Evolutionary conservation across 2,797 vertebrate species (phyloP).

Genomic region (Melanogrammus aeglefinus): DNA sequence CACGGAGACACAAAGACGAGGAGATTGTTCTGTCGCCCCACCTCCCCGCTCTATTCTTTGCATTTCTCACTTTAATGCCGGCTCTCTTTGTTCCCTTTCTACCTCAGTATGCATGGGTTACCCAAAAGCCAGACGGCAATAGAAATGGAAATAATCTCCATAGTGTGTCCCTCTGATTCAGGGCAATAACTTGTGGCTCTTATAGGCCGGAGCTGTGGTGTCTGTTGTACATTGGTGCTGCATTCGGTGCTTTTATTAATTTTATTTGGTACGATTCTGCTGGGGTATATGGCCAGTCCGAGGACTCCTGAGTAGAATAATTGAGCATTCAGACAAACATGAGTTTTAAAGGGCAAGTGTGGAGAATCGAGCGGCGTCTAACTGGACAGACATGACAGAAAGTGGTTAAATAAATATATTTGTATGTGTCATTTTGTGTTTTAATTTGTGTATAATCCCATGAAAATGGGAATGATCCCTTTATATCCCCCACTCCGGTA

Average conservation of each 20-base stretch:
- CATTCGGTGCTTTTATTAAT: conserved; percentile 17
- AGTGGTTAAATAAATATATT: too few species aligned
- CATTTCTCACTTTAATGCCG: conserved; percentile 75
- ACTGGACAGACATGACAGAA: too few species aligned
- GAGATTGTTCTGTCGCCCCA: conserved; percentile 51
- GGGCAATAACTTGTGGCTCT: conserved; percentile 58
- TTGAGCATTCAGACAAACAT: too few species aligned
- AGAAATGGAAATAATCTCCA: conserved; percentile 67
- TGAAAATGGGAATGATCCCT: too few species aligned
- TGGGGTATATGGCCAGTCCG: conserved; percentile 19
- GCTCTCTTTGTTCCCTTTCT: conserved; percentile 60
- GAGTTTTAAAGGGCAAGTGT: too few species aligned
- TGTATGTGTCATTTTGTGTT: too few species aligned
- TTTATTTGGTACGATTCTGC: neutral
- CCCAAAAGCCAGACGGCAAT: conserved; percentile 60
- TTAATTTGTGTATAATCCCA: too few species aligned
- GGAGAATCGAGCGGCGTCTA: too few species aligned
- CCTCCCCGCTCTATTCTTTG: conserved; percentile 53
- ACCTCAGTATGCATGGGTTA: conserved; percentile 67
- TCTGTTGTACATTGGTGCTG: conserved; percentile 56
- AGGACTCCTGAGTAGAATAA: too few species aligned
- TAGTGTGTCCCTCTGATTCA: conserved; percentile 45
- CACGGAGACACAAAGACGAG: conserved; percentile 66
- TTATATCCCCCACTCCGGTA: too few species aligned
- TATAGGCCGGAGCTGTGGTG: conserved; percentile 49